These are phyloP conservation scores for Sylvia atricapilla DNA, from an alignment of 2,113 vertebrate genomes.

Conservation along the genomic window DNA sequence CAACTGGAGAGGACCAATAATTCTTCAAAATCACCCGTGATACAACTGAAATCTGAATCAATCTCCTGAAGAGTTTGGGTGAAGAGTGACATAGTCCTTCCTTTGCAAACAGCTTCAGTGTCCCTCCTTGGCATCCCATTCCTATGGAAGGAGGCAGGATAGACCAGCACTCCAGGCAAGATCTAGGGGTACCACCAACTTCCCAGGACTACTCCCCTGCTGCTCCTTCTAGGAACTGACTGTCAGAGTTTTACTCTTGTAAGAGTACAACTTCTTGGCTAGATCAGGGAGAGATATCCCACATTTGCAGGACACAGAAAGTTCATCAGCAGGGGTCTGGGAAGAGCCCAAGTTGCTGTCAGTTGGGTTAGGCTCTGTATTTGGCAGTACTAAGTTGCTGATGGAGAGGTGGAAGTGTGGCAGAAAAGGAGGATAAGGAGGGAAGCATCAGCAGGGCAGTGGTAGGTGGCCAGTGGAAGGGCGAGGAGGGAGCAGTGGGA, in stretches of 20 bases:
- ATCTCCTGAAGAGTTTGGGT: neutral
- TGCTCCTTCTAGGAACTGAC: neutral
- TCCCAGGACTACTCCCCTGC: rapidly evolving
- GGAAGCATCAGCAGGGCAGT: neutral
- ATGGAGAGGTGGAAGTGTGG: neutral
- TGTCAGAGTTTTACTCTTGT: neutral
- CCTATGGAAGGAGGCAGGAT: neutral
- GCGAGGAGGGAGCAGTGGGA: neutral
- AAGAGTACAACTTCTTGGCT: neutral
- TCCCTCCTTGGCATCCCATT: neutral
- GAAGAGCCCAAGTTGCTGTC: neutral
- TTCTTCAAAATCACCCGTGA: neutral
- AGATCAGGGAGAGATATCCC: neutral
- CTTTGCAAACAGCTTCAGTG: neutral
- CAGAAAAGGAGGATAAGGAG: neutral
- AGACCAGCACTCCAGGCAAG: neutral
- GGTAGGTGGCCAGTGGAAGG: neutral
- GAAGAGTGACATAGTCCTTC: neutral
- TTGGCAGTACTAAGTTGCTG: neutral
- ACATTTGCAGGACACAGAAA: neutral
- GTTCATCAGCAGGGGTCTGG: neutral
- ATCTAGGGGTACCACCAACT: neutral
- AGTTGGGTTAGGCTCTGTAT: neutral
- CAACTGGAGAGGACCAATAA: neutral
- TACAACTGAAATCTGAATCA: neutral